Evolutionary conservation across 2,888 invertebrate species (phyloP), one percentile per base, ranked within the genome.

Genomic region (Aspidapion aeneum): DNA sequence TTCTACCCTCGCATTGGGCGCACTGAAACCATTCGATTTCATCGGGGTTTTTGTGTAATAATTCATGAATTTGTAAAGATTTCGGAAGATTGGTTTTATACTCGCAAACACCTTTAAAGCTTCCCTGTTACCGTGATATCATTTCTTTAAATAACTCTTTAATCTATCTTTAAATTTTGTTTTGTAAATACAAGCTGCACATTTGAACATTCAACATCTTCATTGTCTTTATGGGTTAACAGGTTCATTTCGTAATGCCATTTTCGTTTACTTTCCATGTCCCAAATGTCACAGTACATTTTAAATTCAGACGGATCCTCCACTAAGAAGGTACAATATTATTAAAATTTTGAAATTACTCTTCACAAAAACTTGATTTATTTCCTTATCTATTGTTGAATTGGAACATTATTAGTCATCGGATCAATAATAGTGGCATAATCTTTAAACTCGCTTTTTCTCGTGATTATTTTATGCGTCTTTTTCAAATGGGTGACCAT

Each of bases 151-250:
- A 51, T 69, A 68, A n/a, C 61, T 66, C 2, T 60, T 58, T 2
- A 68, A 61, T 21, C 65, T 64, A 12, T 66, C 64, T 21, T 65
- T 68, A 9, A 62, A 55, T 22, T 64, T 63, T 2, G 65, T 66
- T 22, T 66, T 64, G 60, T 66, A 69, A 18, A 18, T 18, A 57
- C 69, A 69, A 12, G 62, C 56, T 5, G 61, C 19, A 19, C 69
- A 69, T 52, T 67, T 67, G 51, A 64, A 58, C 16, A 69, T 21
- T 63, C n/a, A 2, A 57, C 60, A 18, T 69, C 67, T 9, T 63
- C 22, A 20, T 50, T 54, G 19, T 63, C 50, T 54, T 66, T 61
- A 55, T 67, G 67, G 20, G 56, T 18, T 17, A 49, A 2, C 50
- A 17, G 16, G 52, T 56, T 20, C 22, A 50, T 17, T 49, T 58